Percentiles rank a stretch among this genome's conserved stretches.
Conservation (phyloP, 1,140 invertebrate species). For the Micrasema minimum region DNA sequence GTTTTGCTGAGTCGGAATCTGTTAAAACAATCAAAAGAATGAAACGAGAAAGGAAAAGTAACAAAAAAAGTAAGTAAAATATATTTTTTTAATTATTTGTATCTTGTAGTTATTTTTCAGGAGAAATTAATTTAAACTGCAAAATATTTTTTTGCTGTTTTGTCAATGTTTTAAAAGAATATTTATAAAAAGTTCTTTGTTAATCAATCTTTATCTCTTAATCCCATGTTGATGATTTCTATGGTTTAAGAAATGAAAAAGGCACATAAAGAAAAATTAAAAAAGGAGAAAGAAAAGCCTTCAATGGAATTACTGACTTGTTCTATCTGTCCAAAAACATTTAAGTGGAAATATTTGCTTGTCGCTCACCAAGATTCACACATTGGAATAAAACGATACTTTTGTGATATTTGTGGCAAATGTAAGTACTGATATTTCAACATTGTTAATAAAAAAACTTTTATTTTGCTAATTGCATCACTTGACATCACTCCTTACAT, state of each 20-base stretch:
- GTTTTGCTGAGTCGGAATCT: neutral
- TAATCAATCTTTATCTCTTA: too few species aligned
- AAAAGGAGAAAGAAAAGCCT: conserved; percentile 27
- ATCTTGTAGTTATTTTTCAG: too few species aligned
- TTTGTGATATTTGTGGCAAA: conserved; percentile 51
- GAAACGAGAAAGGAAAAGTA: conserved; percentile 1
- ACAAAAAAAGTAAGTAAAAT: conserved; percentile 1
- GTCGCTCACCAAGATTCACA: conserved; percentile 50
- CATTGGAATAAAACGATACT: conserved; percentile 51
- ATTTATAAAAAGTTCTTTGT: too few species aligned
- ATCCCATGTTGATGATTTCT: too few species aligned
- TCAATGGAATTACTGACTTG: conserved; percentile 37
- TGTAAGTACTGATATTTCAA: conserved; percentile 45
- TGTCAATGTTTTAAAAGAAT: too few species aligned
- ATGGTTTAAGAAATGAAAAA: conserved; percentile 37
- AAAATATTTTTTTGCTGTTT: too few species aligned
- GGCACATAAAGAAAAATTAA: conserved; percentile 26
- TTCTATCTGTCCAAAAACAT: conserved; percentile 42
- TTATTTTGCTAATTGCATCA: too few species aligned
- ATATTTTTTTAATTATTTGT: conserved; percentile 4
- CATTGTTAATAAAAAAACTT: conserved; percentile 3
- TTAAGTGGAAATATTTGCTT: conserved; percentile 45
- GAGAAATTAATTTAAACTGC: too few species aligned
- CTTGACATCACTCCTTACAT: too few species aligned
- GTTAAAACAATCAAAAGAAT: conserved; percentile 3